Evolutionary conservation across 2,797 vertebrate genomes (phyloP), one percentile per base, ranked within the genome.

Genomic region (Darevskia mixta): DNA sequence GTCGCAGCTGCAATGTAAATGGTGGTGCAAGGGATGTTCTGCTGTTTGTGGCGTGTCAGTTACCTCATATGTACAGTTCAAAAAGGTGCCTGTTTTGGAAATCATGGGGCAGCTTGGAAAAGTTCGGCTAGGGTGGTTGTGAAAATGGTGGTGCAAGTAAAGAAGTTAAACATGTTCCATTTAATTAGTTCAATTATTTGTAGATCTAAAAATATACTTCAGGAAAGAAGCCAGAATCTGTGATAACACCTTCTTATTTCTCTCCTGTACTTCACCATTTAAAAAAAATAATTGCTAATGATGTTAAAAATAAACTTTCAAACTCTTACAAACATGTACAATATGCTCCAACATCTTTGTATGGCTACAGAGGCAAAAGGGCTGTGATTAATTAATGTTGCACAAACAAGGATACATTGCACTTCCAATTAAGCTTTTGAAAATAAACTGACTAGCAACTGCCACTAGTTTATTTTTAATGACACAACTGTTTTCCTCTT

Each of bases 391-490:
- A 95, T 90, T 92, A 87, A 91, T 90, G 93, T 79, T 93, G 94
- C 91, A 95, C 93, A 96, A 93, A 92, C 94, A 93, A 89, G 91
- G 92, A 90, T 87, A 89, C 86, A 92, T 72, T 92, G 90, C 93
- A 91, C 95, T 93, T 89, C 71, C 87, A 91, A 23, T 89, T 89
- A 92, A 78, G 93, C 79, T 76, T 87, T 91, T 86, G 73, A 93
- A 96, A 94, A 81, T 75, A 79, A 81, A 76, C 76, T 86, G 85
- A 92, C 88, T 90, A 91, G 87, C 90, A 94, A 95, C 92, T 92
- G 94, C 92, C 90, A 94, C 58, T 92, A 92, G 92, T 92, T 96
- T 89, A 89, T 69, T 94, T 93, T 94, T 93, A 96, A 89, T 91
- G 92, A 94, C 89, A 90, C 58, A 81, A 91, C 92, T 92, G 85